Conservation (phyloP, 64 coral and sea anemone species). For the Stichodactyla helianthus region DNA sequence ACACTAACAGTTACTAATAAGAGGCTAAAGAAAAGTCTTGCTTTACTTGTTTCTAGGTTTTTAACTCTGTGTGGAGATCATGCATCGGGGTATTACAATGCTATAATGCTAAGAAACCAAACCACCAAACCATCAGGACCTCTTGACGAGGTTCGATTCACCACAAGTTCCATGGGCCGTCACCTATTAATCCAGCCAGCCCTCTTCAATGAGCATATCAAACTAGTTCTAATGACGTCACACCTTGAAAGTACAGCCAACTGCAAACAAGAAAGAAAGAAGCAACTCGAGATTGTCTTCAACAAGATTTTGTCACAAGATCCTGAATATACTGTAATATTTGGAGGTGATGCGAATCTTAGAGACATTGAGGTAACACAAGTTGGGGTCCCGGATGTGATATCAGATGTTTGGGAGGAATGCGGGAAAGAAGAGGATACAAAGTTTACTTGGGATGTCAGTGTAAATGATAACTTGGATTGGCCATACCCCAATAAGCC, state of each 20-base stretch:
- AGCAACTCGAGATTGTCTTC: slow-evolving; percentile 58
- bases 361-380: slow-evolving; percentile 64
- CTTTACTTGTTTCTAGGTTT: background rate
- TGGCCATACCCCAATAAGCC: slow-evolving; percentile 36
- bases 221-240: slow-evolving; percentile 82
- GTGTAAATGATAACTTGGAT: slow-evolving; percentile 65
- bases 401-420: slow-evolving; percentile 79
- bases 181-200: slow-evolving; percentile 72
- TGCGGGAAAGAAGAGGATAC: slow-evolving; percentile 55
- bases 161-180: slow-evolving; percentile 65
- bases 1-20: no score
- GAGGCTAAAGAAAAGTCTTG: background rate
- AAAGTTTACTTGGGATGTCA: slow-evolving; percentile 78
- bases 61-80: background rate
- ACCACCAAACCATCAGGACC: slow-evolving; percentile 36
- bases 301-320: slow-evolving; percentile 51
- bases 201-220: slow-evolving; percentile 20
- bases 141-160: slow-evolving; percentile 27
- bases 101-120: slow-evolving; percentile 63
- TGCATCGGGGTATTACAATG: slow-evolving; percentile 60
- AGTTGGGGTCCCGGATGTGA: slow-evolving; percentile 55
- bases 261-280: slow-evolving; percentile 49
- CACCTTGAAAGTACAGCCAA: slow-evolving; percentile 79
- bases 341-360: slow-evolving; percentile 94
- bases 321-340: slow-evolving; percentile 46